Conservation (phyloP, 2,113 vertebrate genomes). For the Turdus rufiventris region DNA sequence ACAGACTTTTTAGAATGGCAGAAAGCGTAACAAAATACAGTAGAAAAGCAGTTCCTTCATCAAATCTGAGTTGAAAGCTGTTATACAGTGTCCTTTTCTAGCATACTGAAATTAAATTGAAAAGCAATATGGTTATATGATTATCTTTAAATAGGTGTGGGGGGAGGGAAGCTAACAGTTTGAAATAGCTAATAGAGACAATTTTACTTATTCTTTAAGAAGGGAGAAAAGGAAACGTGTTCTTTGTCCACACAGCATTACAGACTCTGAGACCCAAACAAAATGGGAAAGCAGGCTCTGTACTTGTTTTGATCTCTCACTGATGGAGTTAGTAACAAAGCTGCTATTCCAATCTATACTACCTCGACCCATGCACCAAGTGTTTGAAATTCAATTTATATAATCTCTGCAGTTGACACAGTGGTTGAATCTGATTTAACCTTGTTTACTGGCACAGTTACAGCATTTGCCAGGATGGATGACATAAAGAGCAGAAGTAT, state of each 20-base stretch:
- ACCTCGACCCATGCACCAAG: neutral
- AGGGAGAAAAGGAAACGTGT: accelerated
- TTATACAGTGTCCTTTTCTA: neutral
- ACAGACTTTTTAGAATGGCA: neutral
- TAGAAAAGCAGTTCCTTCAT: neutral
- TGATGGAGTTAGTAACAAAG: neutral
- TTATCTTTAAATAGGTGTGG: neutral
- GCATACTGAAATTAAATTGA: neutral
- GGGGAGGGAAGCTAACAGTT: neutral
- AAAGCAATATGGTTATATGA: neutral
- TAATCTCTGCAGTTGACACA: neutral
- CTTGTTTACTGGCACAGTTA: neutral
- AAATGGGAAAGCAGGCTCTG: neutral
- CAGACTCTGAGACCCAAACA: neutral
- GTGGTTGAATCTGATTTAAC: neutral
- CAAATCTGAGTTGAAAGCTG: neutral
- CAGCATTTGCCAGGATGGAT: neutral
- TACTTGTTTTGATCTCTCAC: neutral
- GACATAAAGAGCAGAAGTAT: neutral
- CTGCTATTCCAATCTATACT: neutral
- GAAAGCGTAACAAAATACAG: neutral
- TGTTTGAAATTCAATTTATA: neutral
- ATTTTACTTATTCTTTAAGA: neutral
- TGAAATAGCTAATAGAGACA: neutral
- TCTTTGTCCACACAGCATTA: neutral